A percentile compares a stretch with the other conserved stretches of the same genome.
These are phyloP conservation scores for Agrochola lota DNA, from an alignment of 2,888 invertebrate genomes.

Conservation along the genomic window DNA sequence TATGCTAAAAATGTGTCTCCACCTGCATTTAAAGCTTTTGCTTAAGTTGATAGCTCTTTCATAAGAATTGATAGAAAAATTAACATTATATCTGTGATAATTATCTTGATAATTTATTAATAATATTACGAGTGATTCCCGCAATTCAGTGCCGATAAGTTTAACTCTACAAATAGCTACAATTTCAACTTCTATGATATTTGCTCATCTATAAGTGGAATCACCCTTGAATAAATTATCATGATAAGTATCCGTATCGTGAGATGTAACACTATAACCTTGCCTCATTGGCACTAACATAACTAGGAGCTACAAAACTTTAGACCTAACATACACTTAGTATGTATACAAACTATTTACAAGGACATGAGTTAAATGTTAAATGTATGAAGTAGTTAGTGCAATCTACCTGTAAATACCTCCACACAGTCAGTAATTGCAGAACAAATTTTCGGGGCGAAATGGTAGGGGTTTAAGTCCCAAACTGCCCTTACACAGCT, in stretches of 20 bases:
- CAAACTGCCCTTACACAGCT: background rate
- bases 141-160: conserved; percentile 42
- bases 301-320: conserved; percentile 63
- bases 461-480: background rate
- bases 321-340: conserved; percentile 62
- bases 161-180: conserved; percentile 38
- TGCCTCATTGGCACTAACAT: conserved; percentile 63
- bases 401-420: conserved; percentile 16
- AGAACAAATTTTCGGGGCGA: background rate
- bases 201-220: conserved; percentile 46
- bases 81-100: conserved; percentile 30
- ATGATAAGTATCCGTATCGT: conserved; percentile 28
- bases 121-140: conserved; percentile 14
- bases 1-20: conserved; percentile 9
- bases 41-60: conserved; percentile 31
- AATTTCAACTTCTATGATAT: conserved; percentile 46
- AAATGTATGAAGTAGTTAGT: conserved; percentile 34
- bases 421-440: conserved; percentile 38
- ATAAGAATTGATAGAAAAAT: conserved; percentile 48
- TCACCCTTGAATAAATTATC: conserved; percentile 48
- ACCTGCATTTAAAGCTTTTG: conserved; percentile 57
- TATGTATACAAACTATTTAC: conserved; percentile 61
- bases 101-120: conserved; percentile 35
- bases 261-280: conserved; percentile 48
- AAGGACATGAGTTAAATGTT: conserved; percentile 44